Base-by-base conservation (phyloP, 2,888 invertebrate genomes). In the Folsomia candida region DNA sequence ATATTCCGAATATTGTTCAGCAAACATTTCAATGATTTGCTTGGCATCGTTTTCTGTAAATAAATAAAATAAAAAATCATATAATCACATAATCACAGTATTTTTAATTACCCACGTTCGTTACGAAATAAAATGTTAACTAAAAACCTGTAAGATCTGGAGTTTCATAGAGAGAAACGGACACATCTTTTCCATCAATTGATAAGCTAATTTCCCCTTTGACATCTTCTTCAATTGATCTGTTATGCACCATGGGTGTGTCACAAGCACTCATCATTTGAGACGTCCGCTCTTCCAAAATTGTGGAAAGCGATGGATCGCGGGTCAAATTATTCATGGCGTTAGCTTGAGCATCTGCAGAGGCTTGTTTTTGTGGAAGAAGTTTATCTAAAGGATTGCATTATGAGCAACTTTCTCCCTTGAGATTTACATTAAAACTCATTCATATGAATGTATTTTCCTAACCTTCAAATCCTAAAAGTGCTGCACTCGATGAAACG, bases 1-100 rank as follows among this genome's bases (percentile, higher is more conserved):
- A 81, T 94, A 91, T 84, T 94, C 94, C 0, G 94, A 94, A 70
- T 94, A 86, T 83, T 94, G 93, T 82, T 94, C 93, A 0, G 94
- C 94, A 81, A 94, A 94, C 93, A 94, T 94, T 86, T 94, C 94
- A 0, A 94, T 91, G 80, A 94, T 93, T 84, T 94, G 91, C 37
- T 93, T 85, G 0, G 94, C 94, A 85, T 94, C 94, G 83, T 94
- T 93, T 83, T 94, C 93, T 0, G 94, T 94, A n/a, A n/a, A n/a
- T n/a, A n/a, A n/a, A n/a, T n/a, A n/a, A n/a, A 47, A 11, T 9
- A 47, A 47, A 47, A 47, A 47, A 11, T 47, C 18, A 47, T 64
- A 94, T 85, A 18, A 47, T 47, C 18, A 11, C 9, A 47, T 47
- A 47, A 18, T 47, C 47, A 47, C 18, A n/a, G n/a, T n/a, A n/a